Conservation (phyloP, 2,797 vertebrate species). For the Discoglossus pictus region DNA sequence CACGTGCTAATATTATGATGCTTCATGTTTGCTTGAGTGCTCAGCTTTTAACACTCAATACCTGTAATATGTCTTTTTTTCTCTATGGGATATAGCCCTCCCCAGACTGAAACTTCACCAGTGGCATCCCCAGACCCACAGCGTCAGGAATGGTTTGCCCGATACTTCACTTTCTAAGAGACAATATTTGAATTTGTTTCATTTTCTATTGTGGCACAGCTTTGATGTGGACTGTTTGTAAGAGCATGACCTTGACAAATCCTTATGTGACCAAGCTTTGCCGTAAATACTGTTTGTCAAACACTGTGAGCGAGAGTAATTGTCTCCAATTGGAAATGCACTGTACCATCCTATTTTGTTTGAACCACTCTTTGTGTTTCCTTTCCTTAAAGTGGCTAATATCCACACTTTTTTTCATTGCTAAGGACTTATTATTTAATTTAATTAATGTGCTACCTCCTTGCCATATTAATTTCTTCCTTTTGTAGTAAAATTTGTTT, state of each 20-base stretch:
- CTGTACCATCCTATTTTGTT: conserved; percentile 70
- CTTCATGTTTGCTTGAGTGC: conserved; percentile 29
- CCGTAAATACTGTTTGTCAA: conserved; percentile 62
- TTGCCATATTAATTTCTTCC: conserved; percentile 34
- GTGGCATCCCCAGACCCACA: conserved; percentile 88
- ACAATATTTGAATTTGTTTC: conserved; percentile 41
- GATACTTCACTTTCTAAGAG: conserved; percentile 97
- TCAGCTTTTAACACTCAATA: conserved; percentile 46
- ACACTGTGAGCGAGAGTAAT: conserved; percentile 75
- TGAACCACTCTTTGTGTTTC: conserved; percentile 67
- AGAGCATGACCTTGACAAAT: conserved; percentile 82
- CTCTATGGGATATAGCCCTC: conserved; percentile 82
- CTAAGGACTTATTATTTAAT: too few species aligned
- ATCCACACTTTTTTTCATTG: conserved; percentile 71
- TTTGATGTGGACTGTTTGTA: conserved; percentile 67
- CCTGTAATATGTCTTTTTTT: conserved; percentile 61
- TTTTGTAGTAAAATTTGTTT: conserved; percentile 1
- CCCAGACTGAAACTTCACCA: conserved; percentile 88
- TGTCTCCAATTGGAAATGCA: conserved; percentile 70
- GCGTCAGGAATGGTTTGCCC: conserved; percentile 97
- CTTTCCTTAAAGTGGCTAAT: conserved; percentile 65
- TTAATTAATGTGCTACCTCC: conserved; percentile 67
- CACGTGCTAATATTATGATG: conserved; percentile 2
- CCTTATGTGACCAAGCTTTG: conserved; percentile 66
- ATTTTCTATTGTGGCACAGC: conserved; percentile 61